Base-by-base conservation (phyloP, 1,140 invertebrate species). In the Laupala kohalensis region DNA sequence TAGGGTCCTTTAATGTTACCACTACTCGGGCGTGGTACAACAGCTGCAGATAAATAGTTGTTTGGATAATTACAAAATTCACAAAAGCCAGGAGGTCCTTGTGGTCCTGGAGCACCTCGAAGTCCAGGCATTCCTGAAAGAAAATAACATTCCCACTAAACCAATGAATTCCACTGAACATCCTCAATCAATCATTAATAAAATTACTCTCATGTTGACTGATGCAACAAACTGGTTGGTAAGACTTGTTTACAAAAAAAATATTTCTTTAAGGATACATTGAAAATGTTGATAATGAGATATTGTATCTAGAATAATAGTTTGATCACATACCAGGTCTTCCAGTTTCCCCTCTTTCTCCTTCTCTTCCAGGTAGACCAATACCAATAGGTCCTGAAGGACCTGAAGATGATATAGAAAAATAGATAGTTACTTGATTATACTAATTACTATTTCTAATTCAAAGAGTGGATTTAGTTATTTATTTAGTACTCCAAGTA, bases 261-360 rank as follows among this genome's bases (percentile, higher is more conserved):
- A 66, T 25, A 15, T 66, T 15, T 15, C 12, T 66, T 66, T 12
- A 13, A 66, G 24, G 9, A 25, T 66, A n/a, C n/a, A n/a, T n/a
- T n/a, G n/a, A n/a, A n/a, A n/a, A n/a, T n/a, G n/a, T n/a, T n/a
- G n/a, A n/a, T n/a, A n/a, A n/a, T n/a, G n/a, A n/a, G n/a, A n/a
- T n/a, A n/a, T n/a, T n/a, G n/a, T n/a, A n/a, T n/a, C n/a, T n/a
- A n/a, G n/a, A n/a, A n/a, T n/a, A n/a, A n/a, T n/a, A n/a, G n/a
- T n/a, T n/a, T n/a, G n/a, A n/a, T n/a, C n/a, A 67, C 65, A 74
- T 74, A 87, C 88, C 87, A 81, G 87, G 83, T 79, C 84, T 80
- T 69, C 89, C 89, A 15, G 85, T 77, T 78, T 88, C 86, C 25
- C 89, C 89, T 77, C 86, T 81, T 67, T 86, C 84, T 19, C 89